These are phyloP conservation scores for Tragelaphus strepsiceros DNA, from an alignment of 2,113 vertebrate genomes.

Conservation along the genomic window DNA sequence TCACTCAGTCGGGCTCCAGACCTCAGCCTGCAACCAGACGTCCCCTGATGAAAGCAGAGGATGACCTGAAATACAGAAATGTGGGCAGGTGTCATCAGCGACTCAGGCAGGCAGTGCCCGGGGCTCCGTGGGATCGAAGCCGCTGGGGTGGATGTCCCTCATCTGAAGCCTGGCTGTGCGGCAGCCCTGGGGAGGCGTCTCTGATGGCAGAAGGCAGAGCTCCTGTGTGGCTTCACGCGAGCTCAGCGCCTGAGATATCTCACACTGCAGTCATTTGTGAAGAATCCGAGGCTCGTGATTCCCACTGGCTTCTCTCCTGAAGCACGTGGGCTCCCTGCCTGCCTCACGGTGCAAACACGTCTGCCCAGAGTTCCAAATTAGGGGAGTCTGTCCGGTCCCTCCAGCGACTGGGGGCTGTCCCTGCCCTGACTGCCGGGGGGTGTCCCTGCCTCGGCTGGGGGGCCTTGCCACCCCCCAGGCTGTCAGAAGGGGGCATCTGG, in stretches of 20 bases:
- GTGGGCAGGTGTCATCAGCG: not conserved
- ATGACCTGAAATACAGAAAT: not conserved
- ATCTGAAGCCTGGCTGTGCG: not conserved
- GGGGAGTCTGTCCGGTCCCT: not conserved
- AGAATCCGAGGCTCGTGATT: not conserved
- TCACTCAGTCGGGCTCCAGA: not conserved
- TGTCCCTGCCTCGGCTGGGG: not conserved
- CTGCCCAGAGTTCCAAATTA: not conserved
- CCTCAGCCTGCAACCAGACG: not conserved
- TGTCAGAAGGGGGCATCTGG: not conserved
- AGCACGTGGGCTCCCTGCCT: not conserved
- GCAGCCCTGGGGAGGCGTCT: fast-evolving
- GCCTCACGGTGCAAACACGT: not conserved
- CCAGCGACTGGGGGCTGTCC: not conserved
- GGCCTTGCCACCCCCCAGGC: not conserved
- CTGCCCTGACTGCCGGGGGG: not conserved
- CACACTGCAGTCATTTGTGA: not conserved
- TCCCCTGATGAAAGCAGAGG: not conserved
- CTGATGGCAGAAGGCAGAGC: not conserved
- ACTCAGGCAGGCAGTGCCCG: not conserved
- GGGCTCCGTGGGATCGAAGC: not conserved
- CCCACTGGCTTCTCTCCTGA: not conserved
- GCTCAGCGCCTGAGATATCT: not conserved
- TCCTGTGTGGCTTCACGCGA: not conserved
- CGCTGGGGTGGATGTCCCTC: fast-evolving